phyloP scores from a whole-genome alignment of 2,797 vertebrate genomes.

The Toxotes lorentzi region DNA sequence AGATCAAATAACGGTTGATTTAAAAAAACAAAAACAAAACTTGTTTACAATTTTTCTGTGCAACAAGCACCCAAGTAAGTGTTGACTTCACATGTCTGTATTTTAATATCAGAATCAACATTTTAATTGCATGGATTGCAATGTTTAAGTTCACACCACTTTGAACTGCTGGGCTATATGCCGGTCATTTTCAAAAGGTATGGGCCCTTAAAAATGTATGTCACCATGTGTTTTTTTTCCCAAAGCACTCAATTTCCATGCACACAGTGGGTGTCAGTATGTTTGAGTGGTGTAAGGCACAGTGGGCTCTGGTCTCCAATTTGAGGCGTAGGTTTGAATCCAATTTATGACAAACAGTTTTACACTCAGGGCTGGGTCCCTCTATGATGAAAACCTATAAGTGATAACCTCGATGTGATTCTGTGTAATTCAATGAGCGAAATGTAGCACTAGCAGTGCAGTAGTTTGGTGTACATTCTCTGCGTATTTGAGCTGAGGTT shows the following conservation, averaged over 20 bases:
- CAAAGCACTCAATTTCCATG: constrained; percentile 33
- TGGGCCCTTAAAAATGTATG: background rate
- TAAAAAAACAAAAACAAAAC: too few species aligned
- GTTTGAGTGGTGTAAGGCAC: constrained; percentile 30
- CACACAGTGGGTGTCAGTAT: constrained; percentile 41
- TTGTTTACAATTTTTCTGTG: constrained; percentile 4
- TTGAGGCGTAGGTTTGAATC: constrained; percentile 58
- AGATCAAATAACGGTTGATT: constrained; percentile 46
- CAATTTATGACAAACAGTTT: constrained; percentile 55
- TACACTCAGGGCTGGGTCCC: constrained; percentile 41
- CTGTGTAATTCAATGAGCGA: constrained; percentile 46
- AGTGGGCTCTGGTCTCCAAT: constrained; percentile 43
- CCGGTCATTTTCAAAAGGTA: background rate
- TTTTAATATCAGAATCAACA: constrained; percentile 5
- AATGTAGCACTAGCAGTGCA: constrained; percentile 27
- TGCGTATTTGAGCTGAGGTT: constrained; percentile 40
- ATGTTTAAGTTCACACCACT: background rate
- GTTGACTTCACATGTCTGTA: constrained; percentile 1
- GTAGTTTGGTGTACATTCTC: constrained; percentile 26
- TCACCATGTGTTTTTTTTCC: constrained; percentile 15
- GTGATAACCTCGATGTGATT: constrained; percentile 49
- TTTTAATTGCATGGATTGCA: constrained; percentile 3
- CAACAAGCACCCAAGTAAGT: background rate
- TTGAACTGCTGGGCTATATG: background rate
- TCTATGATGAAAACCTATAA: constrained; percentile 46